Percentiles rank a stretch among this genome's conserved stretches.
Conservation (phyloP, 2,797 vertebrate species). For the Percopsis omiscomaycus region DNA sequence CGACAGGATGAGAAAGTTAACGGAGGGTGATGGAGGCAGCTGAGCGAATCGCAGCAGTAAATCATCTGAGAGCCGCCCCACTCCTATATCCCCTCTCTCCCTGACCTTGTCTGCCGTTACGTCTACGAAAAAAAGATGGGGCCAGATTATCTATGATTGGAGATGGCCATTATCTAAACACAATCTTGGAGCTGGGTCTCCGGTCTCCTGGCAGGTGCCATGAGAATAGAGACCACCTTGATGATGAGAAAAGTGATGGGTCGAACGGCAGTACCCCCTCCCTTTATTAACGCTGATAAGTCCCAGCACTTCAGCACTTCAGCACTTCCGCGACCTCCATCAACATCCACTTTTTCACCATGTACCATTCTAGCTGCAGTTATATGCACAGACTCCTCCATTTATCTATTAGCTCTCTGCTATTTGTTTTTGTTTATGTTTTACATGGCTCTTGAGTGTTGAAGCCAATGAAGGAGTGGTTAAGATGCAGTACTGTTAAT, state of each 20-base stretch:
- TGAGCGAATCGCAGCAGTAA: constrained; percentile 80
- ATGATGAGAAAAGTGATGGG: constrained; percentile 73
- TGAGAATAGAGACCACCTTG: constrained; percentile 67
- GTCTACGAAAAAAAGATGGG: constrained; percentile 81
- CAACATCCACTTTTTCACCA: constrained; percentile 63
- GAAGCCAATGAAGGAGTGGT: too few relatives aligned
- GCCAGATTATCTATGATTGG: constrained; percentile 84
- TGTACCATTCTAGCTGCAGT: constrained; percentile 55
- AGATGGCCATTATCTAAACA: constrained; percentile 85
- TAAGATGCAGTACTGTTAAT: too few relatives aligned
- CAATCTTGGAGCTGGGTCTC: constrained; percentile 77
- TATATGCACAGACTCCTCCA: constrained; percentile 43
- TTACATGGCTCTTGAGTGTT: constrained; percentile 42
- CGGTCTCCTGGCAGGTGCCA: constrained; percentile 62
- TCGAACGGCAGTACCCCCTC: constrained; percentile 70
- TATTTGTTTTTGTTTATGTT: constrained; percentile 56
- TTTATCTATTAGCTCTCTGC: constrained; percentile 52
- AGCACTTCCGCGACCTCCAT: constrained; percentile 53
- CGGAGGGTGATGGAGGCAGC: constrained; percentile 79
- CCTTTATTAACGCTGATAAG: constrained; percentile 76
- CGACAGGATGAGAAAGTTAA: constrained; percentile 77
- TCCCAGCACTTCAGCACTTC: too few relatives aligned
- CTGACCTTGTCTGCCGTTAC: constrained; percentile 81
- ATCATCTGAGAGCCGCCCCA: constrained; percentile 72
- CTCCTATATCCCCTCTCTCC: constrained; percentile 72